These are phyloP conservation scores for Brachyhypopomus gauderio DNA, from an alignment of 2,113 vertebrate species.

Conservation along the genomic window DNA sequence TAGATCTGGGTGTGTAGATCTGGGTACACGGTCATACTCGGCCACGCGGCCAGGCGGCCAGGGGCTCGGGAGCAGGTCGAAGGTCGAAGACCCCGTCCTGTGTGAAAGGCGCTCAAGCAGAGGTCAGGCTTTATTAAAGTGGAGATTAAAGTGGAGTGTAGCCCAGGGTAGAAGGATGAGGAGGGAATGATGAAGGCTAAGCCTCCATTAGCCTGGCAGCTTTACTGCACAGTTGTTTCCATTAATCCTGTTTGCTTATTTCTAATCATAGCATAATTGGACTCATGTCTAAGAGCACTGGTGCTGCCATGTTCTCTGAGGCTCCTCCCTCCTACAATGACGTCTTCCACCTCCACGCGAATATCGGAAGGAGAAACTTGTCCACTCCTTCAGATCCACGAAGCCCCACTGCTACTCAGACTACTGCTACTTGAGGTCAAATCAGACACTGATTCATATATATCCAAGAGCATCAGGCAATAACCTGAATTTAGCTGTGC, in stretches of 20 bases:
- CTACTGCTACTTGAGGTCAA: conserved; percentile 21
- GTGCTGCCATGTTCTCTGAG: not conserved
- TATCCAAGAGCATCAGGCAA: conserved; percentile 18
- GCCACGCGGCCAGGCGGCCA: too few species aligned
- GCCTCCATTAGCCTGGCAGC: not conserved
- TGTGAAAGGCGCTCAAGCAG: not conserved
- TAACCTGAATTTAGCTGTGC: conserved; percentile 16
- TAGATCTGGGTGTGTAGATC: too few species aligned
- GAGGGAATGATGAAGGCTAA: not conserved
- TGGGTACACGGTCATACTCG: too few species aligned
- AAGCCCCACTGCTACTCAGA: not conserved
- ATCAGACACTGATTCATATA: not conserved
- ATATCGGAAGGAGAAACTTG: not conserved
- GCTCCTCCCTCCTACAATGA: not conserved
- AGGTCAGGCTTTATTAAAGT: not conserved
- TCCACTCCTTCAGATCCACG: not conserved
- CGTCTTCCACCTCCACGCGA: not conserved
- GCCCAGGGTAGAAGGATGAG: not conserved
- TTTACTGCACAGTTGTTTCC: not conserved
- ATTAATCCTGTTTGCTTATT: not conserved
- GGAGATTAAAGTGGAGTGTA: not conserved
- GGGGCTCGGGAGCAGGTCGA: not conserved
- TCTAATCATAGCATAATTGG: not conserved
- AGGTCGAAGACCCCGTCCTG: not conserved
- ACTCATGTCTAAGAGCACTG: not conserved